Evolutionary conservation across 2,797 vertebrate genomes (phyloP), one percentile per base, ranked within the genome.

Genomic region (Betta splendens): DNA sequence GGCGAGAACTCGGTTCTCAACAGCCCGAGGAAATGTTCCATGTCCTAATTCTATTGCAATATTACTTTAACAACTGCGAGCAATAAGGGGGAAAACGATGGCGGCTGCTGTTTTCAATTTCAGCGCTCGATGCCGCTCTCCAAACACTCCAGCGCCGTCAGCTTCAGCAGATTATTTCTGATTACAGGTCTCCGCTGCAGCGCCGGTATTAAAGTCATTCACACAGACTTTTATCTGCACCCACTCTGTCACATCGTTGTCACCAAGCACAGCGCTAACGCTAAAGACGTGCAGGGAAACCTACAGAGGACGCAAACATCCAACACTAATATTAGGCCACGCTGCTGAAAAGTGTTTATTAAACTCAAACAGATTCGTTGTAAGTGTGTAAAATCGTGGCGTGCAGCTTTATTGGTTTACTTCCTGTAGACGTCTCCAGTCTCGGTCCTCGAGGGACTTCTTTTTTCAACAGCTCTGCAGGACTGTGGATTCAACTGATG

Each of bases 11-110:
- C 21, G 26, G 39, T 60, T 2, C 49, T 67, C 52, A 25, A 46
- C 36, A 21, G 10, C 65, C 65, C 0, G 8, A 52, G 67, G 56
- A 58, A 5, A 66, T 54, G 65, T 72, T 65, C 64, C 45, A 29
- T 42, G 67, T 60, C 46, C 37, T 50, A 9, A 36, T 69, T 55
- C 28, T 39, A 66, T 67, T 38, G 16, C 7, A 11, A 62, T 47
- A 58, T 51, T 43, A 56, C 47, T 13, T 42, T 7, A 6, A 50
- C 61, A 37, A 72, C 42, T 47, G 17, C 44, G 26, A 46, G 45
- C 32, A 31, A 51, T 40, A 26, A 55, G 3, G 16, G 47, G 6
- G 32, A 20, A 29, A 55, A 40, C 7, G 7, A 56, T 46, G 15
- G 20, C 53, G 35, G 53, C 25, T 60, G 53, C 44, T 38, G 21